Base-by-base conservation (phyloP, 2,888 invertebrate genomes). In the Dolomedes plantarius region DNA sequence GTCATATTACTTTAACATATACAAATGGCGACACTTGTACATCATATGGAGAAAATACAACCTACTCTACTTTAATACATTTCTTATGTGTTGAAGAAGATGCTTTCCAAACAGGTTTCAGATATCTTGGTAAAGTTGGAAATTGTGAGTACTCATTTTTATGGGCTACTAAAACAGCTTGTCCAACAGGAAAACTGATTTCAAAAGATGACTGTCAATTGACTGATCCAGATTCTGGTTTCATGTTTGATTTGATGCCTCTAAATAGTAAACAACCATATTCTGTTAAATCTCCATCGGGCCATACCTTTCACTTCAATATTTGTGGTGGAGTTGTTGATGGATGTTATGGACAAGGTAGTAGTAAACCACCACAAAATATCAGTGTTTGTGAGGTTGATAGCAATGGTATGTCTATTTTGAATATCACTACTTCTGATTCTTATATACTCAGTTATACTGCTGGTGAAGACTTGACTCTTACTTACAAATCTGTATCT, bases 161-260 rank as follows among this genome's bases (percentile, higher is more conserved):
- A 27, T 91, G 91, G 91, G 88, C 89, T 39, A 91, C 91, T 19
- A 89, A 88, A 16, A 90, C 90, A 7, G 90, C 91, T n/a, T 91
- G 91, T 85, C 89, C 90, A 0, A 80, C 90, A n/a, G 88, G 72
- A 7, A 74, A 81, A 32, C 68, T 86, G 1, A 75, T 27, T 16
- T 77, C 88, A n/a, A 67, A 71, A 9, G 67, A 89, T 5, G 76
- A 77, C 2, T 80, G 87, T 29, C 78, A 89, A 6, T 79, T 90
- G 27, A 89, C 89, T 5, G 90, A 90, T 89, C 83, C 89, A 27
- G 87, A 89, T 13, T 77, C 87, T 16, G 79, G 83, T 13, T 83
- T 83, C 36, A 88, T 88, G 6, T 88, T 90, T 89, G 90, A 91
- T 88, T 89, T 91, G 50, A 89, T 74, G 56, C 56, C 88, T 27